These are phyloP conservation scores for Melanotaenia pygmaea DNA, from an alignment of 2,797 vertebrate species.

Conservation along the genomic window DNA sequence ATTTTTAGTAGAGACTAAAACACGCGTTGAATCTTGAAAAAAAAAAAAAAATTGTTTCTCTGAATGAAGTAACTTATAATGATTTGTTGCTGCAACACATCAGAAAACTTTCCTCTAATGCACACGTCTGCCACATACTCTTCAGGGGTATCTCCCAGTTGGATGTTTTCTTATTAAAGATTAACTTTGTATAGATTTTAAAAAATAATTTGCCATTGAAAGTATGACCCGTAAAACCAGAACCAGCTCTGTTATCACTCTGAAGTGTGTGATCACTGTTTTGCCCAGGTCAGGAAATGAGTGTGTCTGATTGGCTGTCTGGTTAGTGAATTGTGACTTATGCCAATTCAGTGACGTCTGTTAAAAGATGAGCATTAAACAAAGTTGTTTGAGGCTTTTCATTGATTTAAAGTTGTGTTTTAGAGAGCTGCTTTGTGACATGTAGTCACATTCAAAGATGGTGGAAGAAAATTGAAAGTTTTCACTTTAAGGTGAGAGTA, in stretches of 20 bases:
- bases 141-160: not conserved
- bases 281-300: conserved; percentile 53
- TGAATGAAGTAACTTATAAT: not conserved
- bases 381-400: not conserved
- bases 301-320: conserved; percentile 47
- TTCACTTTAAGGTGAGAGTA: not conserved
- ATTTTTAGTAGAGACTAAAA: not conserved
- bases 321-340: conserved; percentile 36
- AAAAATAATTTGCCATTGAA: not conserved
- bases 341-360: conserved; percentile 15
- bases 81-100: not conserved
- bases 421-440: not conserved
- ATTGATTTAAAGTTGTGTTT: not conserved
- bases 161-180: not conserved
- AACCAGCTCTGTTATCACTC: not conserved
- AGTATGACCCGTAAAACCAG: not conserved
- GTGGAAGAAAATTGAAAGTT: not conserved
- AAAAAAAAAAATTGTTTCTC: no score
- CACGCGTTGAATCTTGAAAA: no score
- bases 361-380: conserved; percentile 12
- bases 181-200: not conserved
- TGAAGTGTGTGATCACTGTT: conserved; percentile 14
- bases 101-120: conserved; percentile 8
- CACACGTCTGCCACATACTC: not conserved
- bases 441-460: not conserved